A percentile compares a stretch with the other conserved stretches of the same genome.
These are phyloP conservation scores for Heterocephalus glaber DNA, from an alignment of 2,113 vertebrate genomes.

Conservation along the genomic window DNA sequence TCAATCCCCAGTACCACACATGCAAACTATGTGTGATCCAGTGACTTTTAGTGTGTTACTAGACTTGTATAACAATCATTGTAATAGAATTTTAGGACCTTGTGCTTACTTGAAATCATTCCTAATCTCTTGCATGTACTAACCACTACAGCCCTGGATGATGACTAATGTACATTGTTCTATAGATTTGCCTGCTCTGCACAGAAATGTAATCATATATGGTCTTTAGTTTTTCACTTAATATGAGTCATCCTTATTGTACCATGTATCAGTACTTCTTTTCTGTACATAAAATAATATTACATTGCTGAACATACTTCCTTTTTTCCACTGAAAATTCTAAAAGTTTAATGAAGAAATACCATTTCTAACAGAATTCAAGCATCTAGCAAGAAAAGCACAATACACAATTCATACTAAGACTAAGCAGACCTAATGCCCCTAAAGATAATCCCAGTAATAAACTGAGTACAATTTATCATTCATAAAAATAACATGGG, in stretches of 20 bases:
- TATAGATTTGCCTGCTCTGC: neutral
- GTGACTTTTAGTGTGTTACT: too few species aligned
- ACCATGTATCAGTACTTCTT: neutral
- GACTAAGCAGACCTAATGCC: neutral
- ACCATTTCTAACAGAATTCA: neutral
- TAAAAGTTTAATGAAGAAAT: neutral
- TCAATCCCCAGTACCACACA: neutral
- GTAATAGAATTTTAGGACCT: neutral
- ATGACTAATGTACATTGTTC: neutral
- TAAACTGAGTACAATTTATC: neutral
- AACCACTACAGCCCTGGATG: neutral
- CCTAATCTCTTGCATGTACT: too few species aligned
- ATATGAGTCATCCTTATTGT: neutral
- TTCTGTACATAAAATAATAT: neutral
- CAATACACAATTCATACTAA: neutral
- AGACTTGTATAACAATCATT: neutral
- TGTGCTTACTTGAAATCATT: accelerated
- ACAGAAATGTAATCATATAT: neutral
- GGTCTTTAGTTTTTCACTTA: neutral
- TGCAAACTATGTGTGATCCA: neutral
- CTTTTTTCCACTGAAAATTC: neutral
- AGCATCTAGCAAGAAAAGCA: neutral
- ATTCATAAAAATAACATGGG: neutral
- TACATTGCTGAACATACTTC: neutral
- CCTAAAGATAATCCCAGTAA: neutral